phyloP scores from a whole-genome alignment of 2,888 invertebrate species.

The Imbricaverruca yamaguchii region DNA sequence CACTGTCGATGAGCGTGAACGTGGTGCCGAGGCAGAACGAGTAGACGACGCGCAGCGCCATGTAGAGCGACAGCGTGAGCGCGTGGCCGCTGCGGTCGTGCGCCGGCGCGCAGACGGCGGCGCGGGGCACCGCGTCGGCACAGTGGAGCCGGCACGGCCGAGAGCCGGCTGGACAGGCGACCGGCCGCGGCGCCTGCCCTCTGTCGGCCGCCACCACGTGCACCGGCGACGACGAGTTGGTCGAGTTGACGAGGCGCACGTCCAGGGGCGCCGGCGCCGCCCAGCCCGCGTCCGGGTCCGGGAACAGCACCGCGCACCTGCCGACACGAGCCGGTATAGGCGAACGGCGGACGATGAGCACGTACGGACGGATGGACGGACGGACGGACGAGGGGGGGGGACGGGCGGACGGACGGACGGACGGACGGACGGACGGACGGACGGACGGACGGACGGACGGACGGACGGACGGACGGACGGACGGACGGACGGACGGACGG shows the following conservation, averaged over 20 bases:
- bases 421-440: too few species aligned
- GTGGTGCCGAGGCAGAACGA: slow-evolving; percentile 11
- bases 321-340: not conserved
- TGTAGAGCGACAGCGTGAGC: not conserved
- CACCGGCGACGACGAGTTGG: not conserved
- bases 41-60: not conserved
- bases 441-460: too few species aligned
- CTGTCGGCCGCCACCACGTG: not conserved
- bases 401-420: too few species aligned
- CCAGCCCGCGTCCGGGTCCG: not conserved
- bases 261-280: not conserved
- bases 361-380: too few species aligned
- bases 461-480: too few species aligned
- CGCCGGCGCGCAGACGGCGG: not conserved
- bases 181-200: not conserved
- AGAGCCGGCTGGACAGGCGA: not conserved
- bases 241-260: not conserved
- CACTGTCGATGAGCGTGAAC: not conserved
- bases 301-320: slow-evolving; percentile 1
- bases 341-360: too few species aligned
- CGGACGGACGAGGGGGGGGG: too few species aligned
- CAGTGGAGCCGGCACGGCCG: not conserved
- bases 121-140: not conserved
- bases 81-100: not conserved
- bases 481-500: too few species aligned